Base-by-base conservation (phyloP, 2,797 vertebrate genomes). In the Leptodactylus fallax region DNA sequence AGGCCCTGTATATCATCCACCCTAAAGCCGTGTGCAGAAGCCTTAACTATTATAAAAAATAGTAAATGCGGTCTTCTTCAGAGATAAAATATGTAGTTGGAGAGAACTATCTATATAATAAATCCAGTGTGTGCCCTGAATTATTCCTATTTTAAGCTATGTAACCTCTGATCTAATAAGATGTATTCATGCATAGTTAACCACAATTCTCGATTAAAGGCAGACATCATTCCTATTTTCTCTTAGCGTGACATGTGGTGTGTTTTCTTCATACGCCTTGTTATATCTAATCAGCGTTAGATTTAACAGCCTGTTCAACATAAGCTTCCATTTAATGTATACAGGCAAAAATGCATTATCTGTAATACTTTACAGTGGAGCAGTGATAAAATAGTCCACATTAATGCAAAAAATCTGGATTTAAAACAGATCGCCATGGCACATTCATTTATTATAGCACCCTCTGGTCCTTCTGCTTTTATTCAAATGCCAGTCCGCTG, bases 231-330 rank as follows among this genome's bases (percentile, higher is more conserved):
- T 72, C 72, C 25, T 10, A 23, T 60, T 58, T 21, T 74, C 14
- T 21, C 51, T 9, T 60, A 74, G 83, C 83, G 61, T 84, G n/a
- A 6, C n/a, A 58, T 76, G 53, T 45, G n/a, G 17, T 17, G 25
- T 27, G 51, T 19, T 55, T 83, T 83, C 65, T 82, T 82, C 69
- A 25, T 58, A 83, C 21, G 67, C 19, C 51, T 60, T 61, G 55
- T 61, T 85, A 45, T 85, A 61, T 85, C 83, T 85, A 49, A 76
- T 76, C 36, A 76, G 47, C 13, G 36, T 83, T 69, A 83, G 19
- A 51, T 83, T 82, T 58, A 74, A 36, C 69, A 58, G 83, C 9
- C 19, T 74, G 55, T 7, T 13, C 55, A 76, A 49, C 83, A 76
- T 85, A 16, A 13, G 69, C 71, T 76, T 85, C 36, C 13, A 85